Base-by-base conservation (phyloP, 1,140 invertebrate species). In the Ooceraea biroi region DNA sequence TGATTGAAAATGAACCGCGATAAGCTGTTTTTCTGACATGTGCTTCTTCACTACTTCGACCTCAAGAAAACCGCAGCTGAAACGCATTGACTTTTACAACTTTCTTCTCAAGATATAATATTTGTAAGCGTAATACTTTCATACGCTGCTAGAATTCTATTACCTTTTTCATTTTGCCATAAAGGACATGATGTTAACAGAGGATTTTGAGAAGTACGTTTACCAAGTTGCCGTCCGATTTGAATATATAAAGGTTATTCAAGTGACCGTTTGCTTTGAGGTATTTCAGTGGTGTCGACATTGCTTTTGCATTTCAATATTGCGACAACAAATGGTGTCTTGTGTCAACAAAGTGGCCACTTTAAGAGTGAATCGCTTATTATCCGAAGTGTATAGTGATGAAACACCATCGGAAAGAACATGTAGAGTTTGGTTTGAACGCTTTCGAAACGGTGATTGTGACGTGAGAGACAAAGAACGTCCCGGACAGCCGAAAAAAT, bases 281-380 rank as follows among this genome's bases (percentile, higher is more conserved):
- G 12, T 77, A 77, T 66, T 2, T 52, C 27, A 66, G 22, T 66
- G 27, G 30, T 36, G 44, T 77, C n/a, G 58, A 7, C 8, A 36
- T 77, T 77, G 27, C 66, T 77, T 77, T 77, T 65, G 74, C 74
- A 77, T 77, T 55, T 77, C 19, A 52, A 14, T 52, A 66, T 52
- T 65, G 12, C 41, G 60, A 12, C 84, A 80, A 73, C 61, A 86
- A 86, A 82, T 82, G 17, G 55, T 78, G 60, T 48, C 76, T 82
- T 71, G 30, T 68, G 66, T 46, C 74, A 46, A 66, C 74, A 82
- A 68, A 82, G 58, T 55, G 61, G 55, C 58, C 55, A 19, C 36
- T 85, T 85, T 74, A 82, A 36, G 46, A 73, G 22, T 77, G 66
- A 77, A 30, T 36, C n/a, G n/a, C n/a, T n/a, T n/a, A n/a, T n/a